These are phyloP conservation scores for Tadarida brasiliensis DNA, from an alignment of 2,797 vertebrate genomes.

Conservation along the genomic window DNA sequence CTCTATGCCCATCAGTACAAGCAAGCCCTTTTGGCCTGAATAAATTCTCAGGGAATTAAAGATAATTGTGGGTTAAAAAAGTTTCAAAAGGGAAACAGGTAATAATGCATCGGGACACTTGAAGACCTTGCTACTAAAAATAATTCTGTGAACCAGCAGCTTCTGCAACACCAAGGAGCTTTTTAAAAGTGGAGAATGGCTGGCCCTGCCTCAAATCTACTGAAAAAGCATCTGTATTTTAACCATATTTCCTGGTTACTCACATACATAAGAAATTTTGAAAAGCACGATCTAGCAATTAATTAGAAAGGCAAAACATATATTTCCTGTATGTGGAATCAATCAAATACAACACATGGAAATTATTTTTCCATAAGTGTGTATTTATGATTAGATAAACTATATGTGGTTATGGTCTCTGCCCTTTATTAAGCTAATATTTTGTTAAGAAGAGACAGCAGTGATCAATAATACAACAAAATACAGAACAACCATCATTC, in stretches of 20 bases:
- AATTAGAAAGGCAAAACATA: not conserved
- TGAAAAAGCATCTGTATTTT: not conserved
- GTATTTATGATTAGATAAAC: not conserved
- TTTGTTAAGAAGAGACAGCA: not conserved
- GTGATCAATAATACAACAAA: not conserved
- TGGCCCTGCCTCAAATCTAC: not conserved
- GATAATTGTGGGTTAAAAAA: not conserved
- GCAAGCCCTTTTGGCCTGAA: not conserved
- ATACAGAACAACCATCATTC: not conserved
- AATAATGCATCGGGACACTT: not conserved
- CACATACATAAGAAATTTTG: not conserved
- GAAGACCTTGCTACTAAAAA: not conserved
- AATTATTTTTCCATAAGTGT: not conserved
- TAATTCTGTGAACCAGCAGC: not conserved
- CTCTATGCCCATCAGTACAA: not conserved
- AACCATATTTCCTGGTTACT: not conserved
- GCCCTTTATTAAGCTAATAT: not conserved
- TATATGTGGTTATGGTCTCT: not conserved
- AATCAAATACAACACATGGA: not conserved
- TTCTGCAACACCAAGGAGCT: not conserved
- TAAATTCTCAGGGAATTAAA: not conserved
- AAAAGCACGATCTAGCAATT: not conserved
- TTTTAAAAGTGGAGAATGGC: not conserved
- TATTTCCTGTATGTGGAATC: not conserved
- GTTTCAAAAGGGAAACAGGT: not conserved